Percentiles rank a stretch among this genome's conserved stretches.
Conservation (phyloP, 2,888 invertebrate genomes). For the Stratiomys singularior region DNA sequence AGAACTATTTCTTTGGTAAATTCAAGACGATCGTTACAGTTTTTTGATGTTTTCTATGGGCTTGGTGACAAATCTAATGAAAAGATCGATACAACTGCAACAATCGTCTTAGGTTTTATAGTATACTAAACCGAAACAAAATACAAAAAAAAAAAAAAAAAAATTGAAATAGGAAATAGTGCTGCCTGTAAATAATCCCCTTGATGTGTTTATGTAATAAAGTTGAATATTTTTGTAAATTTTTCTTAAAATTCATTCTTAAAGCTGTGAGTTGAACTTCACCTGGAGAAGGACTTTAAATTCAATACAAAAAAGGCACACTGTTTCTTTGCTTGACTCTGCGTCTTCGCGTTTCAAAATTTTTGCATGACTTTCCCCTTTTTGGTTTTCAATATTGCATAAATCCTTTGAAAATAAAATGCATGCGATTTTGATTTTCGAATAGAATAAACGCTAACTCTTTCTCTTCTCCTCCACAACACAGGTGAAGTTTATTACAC, state of each 20-base stretch:
- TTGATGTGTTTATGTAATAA: neutral
- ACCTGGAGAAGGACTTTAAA: conserved; percentile 19
- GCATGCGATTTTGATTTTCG: too few relatives aligned
- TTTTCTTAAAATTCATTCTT: neutral
- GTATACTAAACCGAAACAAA: neutral
- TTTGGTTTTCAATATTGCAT: too few relatives aligned
- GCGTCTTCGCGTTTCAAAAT: neutral
- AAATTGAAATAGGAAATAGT: too few relatives aligned
- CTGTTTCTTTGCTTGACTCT: conserved; percentile 2
- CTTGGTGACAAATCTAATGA: too few relatives aligned
- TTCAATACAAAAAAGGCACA: conserved; percentile 21
- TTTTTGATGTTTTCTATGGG: too few relatives aligned
- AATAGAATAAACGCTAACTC: neutral
- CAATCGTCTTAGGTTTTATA: too few relatives aligned
- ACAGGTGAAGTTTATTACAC: conserved; percentile 76
- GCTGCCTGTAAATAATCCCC: neutral
- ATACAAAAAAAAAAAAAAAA: neutral
- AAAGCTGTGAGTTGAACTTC: conserved; percentile 28
- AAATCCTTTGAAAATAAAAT: too few relatives aligned
- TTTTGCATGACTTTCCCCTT: neutral
- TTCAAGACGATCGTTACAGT: too few relatives aligned
- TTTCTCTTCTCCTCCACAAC: conserved; percentile 33
- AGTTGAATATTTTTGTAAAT: too few relatives aligned
- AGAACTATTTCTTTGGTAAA: too few relatives aligned
- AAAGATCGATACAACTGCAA: too few relatives aligned